Evolutionary conservation across 2,888 invertebrate genomes (phyloP), one percentile per base, ranked within the genome.

Genomic region (Cephus runcator): DNA sequence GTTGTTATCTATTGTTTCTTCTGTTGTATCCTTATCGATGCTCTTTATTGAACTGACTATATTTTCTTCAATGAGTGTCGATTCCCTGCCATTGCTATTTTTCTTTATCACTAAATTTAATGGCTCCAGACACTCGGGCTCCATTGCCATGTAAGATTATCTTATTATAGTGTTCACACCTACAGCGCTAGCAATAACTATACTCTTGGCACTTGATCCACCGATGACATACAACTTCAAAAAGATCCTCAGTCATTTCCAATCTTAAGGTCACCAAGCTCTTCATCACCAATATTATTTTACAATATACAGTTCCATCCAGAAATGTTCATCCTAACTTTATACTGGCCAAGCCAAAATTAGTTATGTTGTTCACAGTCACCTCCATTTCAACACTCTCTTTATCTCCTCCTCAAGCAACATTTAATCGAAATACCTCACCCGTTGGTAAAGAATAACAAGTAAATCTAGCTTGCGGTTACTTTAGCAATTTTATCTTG

Each of bases 51-150:
- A 73, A 30, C 79, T 81, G 73, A 82, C 80, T 40, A 85, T 76
- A 81, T 76, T 84, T 30, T 80, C 80, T 34, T 79, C 79, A 69
- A 81, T 80, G 69, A 76, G 69, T 34, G 74, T 76, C 11, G 80
- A 69, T 77, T 82, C 81, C 56, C 76, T 79, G 69, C 77, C 81
- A 75, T 79, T 80, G 56, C 80, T 83, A 84, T 89, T 86, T 86
- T 92, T 92, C 86, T 92, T 92, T 81, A 92, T 92, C 85, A 92
- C 92, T 86, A 93, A 91, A 92, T 93, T 94, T 91, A 94, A 92
- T 91, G 94, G 92, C 81, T 91, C 91, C 85, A 88, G 85, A 80
- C 89, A 91, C 85, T 91, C 91, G 89, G 91, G 89, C 91, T 91
- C 91, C 91, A 91, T 91, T 84, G 88, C 91, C 89, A 85, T 81